These are phyloP conservation scores for Coreius guichenoti DNA, from an alignment of 2,797 vertebrate genomes.

Conservation along the genomic window DNA sequence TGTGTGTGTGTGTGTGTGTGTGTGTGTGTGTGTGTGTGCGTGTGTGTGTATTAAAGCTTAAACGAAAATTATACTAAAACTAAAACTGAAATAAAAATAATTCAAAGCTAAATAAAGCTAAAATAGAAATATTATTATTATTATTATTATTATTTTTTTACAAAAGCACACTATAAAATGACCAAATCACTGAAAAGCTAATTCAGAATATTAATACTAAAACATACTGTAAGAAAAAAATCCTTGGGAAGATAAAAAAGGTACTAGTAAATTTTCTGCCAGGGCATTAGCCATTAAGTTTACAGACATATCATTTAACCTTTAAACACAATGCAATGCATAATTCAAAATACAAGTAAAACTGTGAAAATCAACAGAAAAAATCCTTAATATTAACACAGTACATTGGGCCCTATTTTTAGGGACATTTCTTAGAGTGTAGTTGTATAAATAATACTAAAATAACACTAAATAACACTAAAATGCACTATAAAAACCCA, in stretches of 20 bases:
- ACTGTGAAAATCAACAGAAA: neutral
- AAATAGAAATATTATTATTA: too few relatives aligned
- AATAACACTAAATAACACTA: neutral
- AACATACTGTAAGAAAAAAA: neutral
- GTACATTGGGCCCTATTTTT: neutral
- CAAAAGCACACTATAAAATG: neutral
- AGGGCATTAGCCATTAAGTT: neutral
- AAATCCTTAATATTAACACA: neutral
- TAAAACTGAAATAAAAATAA: too few relatives aligned
- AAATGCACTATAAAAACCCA: neutral
- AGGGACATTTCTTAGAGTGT: neutral
- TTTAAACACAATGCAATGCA: neutral
- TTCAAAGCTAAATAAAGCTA: too few relatives aligned
- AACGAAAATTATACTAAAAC: too few relatives aligned
- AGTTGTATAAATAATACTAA: neutral
- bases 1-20: too few relatives aligned
- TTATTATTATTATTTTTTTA: too few relatives aligned
- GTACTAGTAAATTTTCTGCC: neutral
- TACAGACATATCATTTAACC: neutral
- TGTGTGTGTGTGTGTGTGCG: too few relatives aligned
- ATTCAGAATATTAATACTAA: neutral
- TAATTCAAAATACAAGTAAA: neutral
- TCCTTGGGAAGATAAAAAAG: neutral
- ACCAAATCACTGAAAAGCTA: neutral
- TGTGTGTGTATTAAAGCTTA: too few relatives aligned